A percentile compares a stretch with the other conserved stretches of the same genome.
Conservation (phyloP, 2,797 vertebrate genomes). For the Psittacula echo region DNA sequence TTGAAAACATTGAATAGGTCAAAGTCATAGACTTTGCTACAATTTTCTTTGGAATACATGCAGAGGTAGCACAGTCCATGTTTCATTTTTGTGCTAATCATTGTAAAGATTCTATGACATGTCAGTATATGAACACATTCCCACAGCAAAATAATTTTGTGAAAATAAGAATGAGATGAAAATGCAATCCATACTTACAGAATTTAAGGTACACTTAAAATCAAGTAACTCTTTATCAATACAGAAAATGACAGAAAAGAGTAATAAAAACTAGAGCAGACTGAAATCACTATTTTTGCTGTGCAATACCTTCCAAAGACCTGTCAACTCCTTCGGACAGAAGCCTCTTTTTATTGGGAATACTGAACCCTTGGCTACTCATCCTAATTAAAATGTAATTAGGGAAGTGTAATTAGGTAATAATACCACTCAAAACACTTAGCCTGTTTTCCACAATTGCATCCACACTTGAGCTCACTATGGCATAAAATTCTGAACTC, state of each 20-base stretch:
- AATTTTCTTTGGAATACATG: constrained; percentile 8
- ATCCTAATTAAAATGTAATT: constrained; percentile 71
- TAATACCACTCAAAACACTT: constrained; percentile 59
- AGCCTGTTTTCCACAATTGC: constrained; percentile 47
- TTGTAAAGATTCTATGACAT: constrained; percentile 55
- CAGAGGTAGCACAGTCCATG: constrained; percentile 14
- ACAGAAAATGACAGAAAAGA: constrained; percentile 1
- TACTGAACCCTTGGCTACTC: constrained; percentile 60
- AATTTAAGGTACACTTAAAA: constrained; percentile 7
- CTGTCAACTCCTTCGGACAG: constrained; percentile 46
- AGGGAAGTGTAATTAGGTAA: constrained; percentile 63
- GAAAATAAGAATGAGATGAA: neutral
- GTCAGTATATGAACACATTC: neutral
- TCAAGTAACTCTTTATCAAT: neutral
- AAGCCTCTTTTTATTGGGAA: constrained; percentile 28
- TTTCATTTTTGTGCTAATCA: constrained; percentile 48
- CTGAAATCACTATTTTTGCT: neutral
- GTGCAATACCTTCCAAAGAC: constrained; percentile 18
- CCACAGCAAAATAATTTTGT: neutral
- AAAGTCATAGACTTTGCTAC: constrained; percentile 45
- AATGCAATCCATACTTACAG: neutral
- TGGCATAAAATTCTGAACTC: constrained; percentile 52
- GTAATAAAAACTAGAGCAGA: neutral
- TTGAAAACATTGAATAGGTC: constrained; percentile 58
- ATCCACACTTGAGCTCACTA: constrained; percentile 43